A percentile compares a stretch with the other conserved stretches of the same genome.
Evolutionary conservation across 2,797 vertebrate species (phyloP).

Genomic region (Chelon labrosus): DNA sequence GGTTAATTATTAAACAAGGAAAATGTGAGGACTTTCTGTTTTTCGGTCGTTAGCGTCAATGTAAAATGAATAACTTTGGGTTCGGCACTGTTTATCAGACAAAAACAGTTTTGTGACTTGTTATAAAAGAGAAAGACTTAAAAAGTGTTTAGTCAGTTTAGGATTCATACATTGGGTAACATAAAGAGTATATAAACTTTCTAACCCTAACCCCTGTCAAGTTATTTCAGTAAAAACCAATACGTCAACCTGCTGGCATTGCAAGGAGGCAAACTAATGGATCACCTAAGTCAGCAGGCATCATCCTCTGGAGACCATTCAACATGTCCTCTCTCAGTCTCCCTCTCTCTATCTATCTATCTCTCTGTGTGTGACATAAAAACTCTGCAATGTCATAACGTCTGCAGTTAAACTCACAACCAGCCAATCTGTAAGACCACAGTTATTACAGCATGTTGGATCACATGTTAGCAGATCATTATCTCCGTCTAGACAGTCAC

Average conservation of each 20-base stretch:
- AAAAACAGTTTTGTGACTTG: too few relatives aligned
- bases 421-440: slow-evolving; percentile 7
- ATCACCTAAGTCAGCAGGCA: neutral
- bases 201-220: too few relatives aligned
- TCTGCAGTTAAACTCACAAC: slow-evolving; percentile 7
- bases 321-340: neutral
- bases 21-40: neutral
- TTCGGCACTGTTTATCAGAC: neutral
- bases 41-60: neutral
- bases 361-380: neutral
- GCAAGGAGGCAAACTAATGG: neutral
- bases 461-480: slow-evolving; percentile 73
- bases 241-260: neutral
- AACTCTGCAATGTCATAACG: neutral
- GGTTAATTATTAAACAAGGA: neutral
- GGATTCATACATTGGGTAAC: neutral
- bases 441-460: slow-evolving; percentile 42
- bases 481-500: slow-evolving; percentile 73
- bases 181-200: neutral
- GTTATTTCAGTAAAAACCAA: neutral
- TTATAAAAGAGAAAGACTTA: too few relatives aligned
- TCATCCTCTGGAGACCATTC: neutral
- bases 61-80: neutral
- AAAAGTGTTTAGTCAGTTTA: neutral
- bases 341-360: neutral